Conservation (phyloP, 2,797 vertebrate species). For the Microcaecilia unicolor region DNA sequence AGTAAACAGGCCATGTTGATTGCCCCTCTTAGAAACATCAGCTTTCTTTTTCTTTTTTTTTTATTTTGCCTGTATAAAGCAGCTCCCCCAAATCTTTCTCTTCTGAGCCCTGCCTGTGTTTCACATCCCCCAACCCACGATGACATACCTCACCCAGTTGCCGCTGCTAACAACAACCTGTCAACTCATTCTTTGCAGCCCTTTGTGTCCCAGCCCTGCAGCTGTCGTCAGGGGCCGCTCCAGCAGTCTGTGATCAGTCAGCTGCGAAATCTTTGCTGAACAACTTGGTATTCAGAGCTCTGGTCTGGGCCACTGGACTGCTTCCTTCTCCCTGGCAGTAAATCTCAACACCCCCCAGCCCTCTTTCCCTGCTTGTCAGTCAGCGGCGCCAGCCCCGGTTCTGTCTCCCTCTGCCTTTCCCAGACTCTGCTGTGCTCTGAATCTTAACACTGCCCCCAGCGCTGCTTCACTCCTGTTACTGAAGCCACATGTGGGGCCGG, state of each 20-base stretch:
- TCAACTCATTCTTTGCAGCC: conserved; percentile 57
- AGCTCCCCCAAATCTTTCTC: no score
- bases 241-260: conserved; percentile 74
- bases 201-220: conserved; percentile 68
- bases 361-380: conserved; percentile 52
- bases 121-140: conserved; percentile 31
- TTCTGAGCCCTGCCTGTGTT: conserved; percentile 19
- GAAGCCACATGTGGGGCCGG: conserved; percentile 4
- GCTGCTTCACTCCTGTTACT: no score
- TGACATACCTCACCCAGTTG: conserved; percentile 66
- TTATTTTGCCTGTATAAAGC: conserved; percentile 17
- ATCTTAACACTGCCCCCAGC: conserved; percentile 33
- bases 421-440: conserved; percentile 41
- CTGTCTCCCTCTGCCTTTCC: conserved; percentile 33
- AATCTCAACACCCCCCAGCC: no score
- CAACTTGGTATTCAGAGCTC: conserved; percentile 62
- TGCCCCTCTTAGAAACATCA: conserved; percentile 25
- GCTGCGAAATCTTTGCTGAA: conserved; percentile 73
- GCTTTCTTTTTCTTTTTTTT: conserved; percentile 10
- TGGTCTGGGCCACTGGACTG: conserved; percentile 55
- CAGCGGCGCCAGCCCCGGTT: conserved; percentile 57
- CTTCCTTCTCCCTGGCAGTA: conserved; percentile 59
- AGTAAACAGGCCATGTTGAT: conserved; percentile 31
- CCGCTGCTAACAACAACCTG: conserved; percentile 68
- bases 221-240: conserved; percentile 69